Percentiles rank a stretch among this genome's conserved stretches.
Conservation (phyloP, 1,140 invertebrate species). For the Camponotus pennsylvanicus region DNA sequence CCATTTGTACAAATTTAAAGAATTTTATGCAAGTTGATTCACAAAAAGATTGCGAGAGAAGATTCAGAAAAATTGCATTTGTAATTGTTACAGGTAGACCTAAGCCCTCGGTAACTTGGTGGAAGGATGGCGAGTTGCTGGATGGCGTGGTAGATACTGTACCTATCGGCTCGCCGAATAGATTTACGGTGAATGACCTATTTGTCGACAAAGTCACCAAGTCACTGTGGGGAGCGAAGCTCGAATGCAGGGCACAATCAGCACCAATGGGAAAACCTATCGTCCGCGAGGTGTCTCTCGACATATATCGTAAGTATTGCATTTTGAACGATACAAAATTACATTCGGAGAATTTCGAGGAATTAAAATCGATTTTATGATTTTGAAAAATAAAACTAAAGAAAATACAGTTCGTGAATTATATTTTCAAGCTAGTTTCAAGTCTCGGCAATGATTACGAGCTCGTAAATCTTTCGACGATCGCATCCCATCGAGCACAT, state of each 20-base stretch:
- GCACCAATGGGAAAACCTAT: constrained; percentile 86
- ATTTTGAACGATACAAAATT: neutral
- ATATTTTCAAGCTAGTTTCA: neutral
- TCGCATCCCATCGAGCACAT: constrained; percentile 8
- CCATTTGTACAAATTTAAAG: neutral
- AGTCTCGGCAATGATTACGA: neutral
- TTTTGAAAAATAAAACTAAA: neutral
- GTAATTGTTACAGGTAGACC: constrained; percentile 87
- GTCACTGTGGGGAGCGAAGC: constrained; percentile 88
- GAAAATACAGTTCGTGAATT: neutral
- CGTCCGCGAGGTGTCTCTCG: constrained; percentile 88
- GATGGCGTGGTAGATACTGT: constrained; percentile 89
- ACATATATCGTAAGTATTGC: constrained; percentile 89
- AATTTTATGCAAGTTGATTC: neutral
- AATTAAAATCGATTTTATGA: neutral
- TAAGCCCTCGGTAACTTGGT: constrained; percentile 92
- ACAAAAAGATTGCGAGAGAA: neutral
- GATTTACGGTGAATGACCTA: constrained; percentile 90
- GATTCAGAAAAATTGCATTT: neutral
- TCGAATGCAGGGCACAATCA: constrained; percentile 91
- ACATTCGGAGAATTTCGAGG: neutral
- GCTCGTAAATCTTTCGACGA: constrained; percentile 35
- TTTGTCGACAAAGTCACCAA: constrained; percentile 88
- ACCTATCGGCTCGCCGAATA: constrained; percentile 85
- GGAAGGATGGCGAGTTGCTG: constrained; percentile 90